Conservation (phyloP, 2,888 invertebrate genomes). For the Leptura quadrifasciata region DNA sequence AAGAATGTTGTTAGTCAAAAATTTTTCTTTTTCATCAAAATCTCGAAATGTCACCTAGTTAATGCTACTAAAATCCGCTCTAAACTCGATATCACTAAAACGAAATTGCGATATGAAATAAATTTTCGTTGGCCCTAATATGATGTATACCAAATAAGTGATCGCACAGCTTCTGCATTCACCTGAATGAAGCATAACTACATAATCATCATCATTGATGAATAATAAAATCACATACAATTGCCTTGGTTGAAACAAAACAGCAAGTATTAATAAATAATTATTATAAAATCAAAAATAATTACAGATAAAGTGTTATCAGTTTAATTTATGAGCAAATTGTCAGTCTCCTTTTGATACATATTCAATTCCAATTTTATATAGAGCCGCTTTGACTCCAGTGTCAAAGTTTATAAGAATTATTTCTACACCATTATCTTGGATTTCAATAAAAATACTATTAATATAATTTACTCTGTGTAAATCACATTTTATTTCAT, state of each 20-base stretch:
- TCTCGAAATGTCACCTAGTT: too few relatives aligned
- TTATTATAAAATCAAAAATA: slow-evolving; percentile 32
- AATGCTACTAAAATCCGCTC: too few relatives aligned
- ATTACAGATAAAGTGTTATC: slow-evolving; percentile 28
- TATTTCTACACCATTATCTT: slow-evolving; percentile 9
- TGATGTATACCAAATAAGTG: too few relatives aligned
- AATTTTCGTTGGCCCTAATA: too few relatives aligned
- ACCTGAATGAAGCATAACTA: too few relatives aligned
- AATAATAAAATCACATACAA: neutral
- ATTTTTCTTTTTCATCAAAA: too few relatives aligned
- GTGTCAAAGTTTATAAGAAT: slow-evolving; percentile 34
- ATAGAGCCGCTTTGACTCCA: slow-evolving; percentile 16
- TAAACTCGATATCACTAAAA: too few relatives aligned
- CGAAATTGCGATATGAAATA: too few relatives aligned
- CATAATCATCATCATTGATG: too few relatives aligned
- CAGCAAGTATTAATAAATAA: slow-evolving; percentile 18
- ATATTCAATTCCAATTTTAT: slow-evolving; percentile 25
- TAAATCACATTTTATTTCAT: neutral
- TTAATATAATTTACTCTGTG: slow-evolving; percentile 3
- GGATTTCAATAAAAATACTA: neutral
- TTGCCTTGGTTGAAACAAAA: slow-evolving; percentile 10
- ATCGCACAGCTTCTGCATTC: too few relatives aligned
- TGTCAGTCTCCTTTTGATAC: slow-evolving; percentile 24
- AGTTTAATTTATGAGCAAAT: slow-evolving; percentile 28
- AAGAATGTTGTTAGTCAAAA: too few relatives aligned